Evolutionary conservation across 1,140 invertebrate genomes (phyloP).

Genomic region (Oryctes rhinoceros): DNA sequence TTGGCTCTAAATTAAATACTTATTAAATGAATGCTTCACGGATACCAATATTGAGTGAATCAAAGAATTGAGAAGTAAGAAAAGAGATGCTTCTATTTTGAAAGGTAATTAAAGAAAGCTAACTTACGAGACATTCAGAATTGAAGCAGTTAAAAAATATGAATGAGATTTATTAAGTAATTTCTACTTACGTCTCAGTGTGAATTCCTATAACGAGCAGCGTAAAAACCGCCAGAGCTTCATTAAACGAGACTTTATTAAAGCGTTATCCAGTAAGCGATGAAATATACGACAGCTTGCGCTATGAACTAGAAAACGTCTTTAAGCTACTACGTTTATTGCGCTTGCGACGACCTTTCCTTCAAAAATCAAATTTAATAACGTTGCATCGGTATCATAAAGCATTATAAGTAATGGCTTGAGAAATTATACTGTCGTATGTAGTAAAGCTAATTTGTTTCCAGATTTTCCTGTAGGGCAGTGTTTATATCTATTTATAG

Average conservation of each 20-base stretch:
- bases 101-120: too few species aligned
- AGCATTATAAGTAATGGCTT: constrained; percentile 17
- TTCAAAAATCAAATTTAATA: constrained; percentile 30
- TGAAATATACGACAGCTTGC: not conserved
- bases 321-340: constrained; percentile 19
- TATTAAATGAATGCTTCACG: too few species aligned
- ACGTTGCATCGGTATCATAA: constrained; percentile 4
- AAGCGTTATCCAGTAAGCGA: not conserved
- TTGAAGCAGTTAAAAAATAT: too few species aligned
- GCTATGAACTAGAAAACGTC: not conserved
- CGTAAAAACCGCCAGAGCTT: not conserved
- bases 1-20: too few species aligned
- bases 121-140: too few species aligned
- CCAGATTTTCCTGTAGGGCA: constrained; percentile 26
- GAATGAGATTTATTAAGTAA: too few species aligned
- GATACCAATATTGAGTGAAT: too few species aligned
- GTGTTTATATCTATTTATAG: constrained; percentile 14
- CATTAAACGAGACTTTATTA: not conserved
- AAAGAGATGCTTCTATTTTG: too few species aligned
- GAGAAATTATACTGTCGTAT: constrained; percentile 21
- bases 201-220: too few species aligned
- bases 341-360: not conserved
- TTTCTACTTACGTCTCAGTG: too few species aligned
- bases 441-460: constrained; percentile 21
- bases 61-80: too few species aligned